A percentile compares a stretch with the other conserved stretches of the same genome.
phyloP scores from a whole-genome alignment of 2,888 invertebrate genomes.

The Metalampra italica region DNA sequence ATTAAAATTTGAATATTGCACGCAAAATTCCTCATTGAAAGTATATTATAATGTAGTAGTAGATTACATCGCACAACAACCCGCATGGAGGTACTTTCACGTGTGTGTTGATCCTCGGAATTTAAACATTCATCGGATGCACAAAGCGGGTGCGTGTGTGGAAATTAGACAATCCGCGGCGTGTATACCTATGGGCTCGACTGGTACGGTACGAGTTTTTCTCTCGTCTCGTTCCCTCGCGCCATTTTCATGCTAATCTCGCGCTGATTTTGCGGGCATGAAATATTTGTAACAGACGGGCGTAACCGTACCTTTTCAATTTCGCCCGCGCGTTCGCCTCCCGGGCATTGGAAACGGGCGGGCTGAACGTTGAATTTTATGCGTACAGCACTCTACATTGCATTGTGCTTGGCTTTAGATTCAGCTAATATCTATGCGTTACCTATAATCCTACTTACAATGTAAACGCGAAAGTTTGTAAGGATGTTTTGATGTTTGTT shows the following conservation, averaged over 20 bases:
- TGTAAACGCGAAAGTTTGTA: too few relatives aligned
- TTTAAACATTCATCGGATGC: constrained; percentile 42
- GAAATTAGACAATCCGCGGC: constrained; percentile 38
- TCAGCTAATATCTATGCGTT: constrained; percentile 9
- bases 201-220: constrained; percentile 31
- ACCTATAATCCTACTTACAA: too few relatives aligned
- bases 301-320: constrained; percentile 57
- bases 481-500: too few relatives aligned
- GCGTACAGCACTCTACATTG: constrained; percentile 36
- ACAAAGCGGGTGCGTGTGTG: constrained; percentile 27
- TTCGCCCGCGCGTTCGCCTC: constrained; percentile 38
- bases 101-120: constrained; percentile 40
- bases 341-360: constrained; percentile 38
- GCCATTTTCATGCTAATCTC: constrained; percentile 68
- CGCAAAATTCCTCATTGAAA: too few relatives aligned
- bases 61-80: not conserved
- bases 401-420: constrained; percentile 27
- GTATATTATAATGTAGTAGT: not conserved
- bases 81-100: constrained; percentile 26
- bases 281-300: constrained; percentile 59
- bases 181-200: constrained; percentile 13
- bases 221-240: constrained; percentile 47
- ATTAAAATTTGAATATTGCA: too few relatives aligned
- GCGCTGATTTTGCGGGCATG: constrained; percentile 59
- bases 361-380: constrained; percentile 53